Evolutionary conservation across 1,140 invertebrate genomes (phyloP).

Genomic region (Magallana ariakensis): DNA sequence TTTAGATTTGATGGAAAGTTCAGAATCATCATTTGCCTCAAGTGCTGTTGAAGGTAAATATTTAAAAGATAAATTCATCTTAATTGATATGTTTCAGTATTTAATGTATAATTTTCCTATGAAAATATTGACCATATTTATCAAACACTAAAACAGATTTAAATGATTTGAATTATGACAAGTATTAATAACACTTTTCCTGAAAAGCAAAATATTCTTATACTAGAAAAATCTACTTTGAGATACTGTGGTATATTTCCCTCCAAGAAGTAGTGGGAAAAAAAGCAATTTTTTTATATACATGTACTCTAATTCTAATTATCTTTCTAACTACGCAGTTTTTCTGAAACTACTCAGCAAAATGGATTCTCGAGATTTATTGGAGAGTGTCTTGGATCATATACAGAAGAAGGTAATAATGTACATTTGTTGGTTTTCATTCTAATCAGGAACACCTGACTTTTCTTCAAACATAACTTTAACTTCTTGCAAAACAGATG

Average conservation of each 20-base stretch:
- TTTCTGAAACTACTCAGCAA: conserved; percentile 43
- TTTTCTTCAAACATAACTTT: conserved; percentile 20
- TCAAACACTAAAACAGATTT: too few relatives aligned
- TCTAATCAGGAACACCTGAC: conserved; percentile 13
- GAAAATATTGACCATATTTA: too few relatives aligned
- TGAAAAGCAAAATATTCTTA: too few relatives aligned
- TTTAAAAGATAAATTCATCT: too few relatives aligned
- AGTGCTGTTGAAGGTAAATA: conserved; percentile 46
- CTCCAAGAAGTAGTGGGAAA: too few relatives aligned
- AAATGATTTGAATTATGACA: too few relatives aligned
- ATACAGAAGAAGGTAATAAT: conserved; percentile 6
- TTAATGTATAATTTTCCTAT: too few relatives aligned
- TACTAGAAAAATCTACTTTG: too few relatives aligned
- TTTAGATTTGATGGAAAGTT: conserved; percentile 35
- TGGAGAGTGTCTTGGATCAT: conserved; percentile 40
- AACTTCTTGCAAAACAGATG: conserved; percentile 37
- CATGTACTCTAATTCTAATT: too few relatives aligned
- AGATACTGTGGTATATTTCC: too few relatives aligned
- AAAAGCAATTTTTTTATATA: not conserved
- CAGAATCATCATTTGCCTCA: conserved; percentile 36
- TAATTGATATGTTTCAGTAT: too few relatives aligned
- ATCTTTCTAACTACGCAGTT: conserved; percentile 22
- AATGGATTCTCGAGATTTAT: conserved; percentile 41
- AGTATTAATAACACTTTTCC: too few relatives aligned
- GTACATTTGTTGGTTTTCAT: conserved; percentile 3